phyloP scores from a whole-genome alignment of 2,113 vertebrate species.

The Scomber scombrus region DNA sequence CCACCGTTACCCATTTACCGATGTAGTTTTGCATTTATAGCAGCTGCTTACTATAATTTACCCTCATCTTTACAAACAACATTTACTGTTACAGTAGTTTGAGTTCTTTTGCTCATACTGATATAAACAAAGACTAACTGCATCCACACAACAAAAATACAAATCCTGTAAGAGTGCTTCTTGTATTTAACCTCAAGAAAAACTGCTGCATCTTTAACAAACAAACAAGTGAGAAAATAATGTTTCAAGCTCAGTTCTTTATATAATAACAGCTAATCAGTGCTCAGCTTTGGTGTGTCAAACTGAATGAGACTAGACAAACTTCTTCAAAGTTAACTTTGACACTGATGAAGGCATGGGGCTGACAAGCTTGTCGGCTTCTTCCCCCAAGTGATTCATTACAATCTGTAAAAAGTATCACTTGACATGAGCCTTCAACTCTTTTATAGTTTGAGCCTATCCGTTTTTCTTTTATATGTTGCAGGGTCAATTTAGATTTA shows the following conservation, averaged over 20 bases:
- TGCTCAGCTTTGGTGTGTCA: not conserved
- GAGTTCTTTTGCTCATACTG: not conserved
- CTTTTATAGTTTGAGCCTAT: slow-evolving; percentile 4
- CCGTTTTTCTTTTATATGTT: not conserved
- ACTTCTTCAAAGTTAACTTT: slow-evolving; percentile 19
- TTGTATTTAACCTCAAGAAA: not conserved
- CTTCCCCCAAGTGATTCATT: slow-evolving; percentile 19
- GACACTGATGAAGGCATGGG: not conserved
- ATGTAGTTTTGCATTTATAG: not conserved
- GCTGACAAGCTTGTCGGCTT: slow-evolving; percentile 18
- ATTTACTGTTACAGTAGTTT: not conserved
- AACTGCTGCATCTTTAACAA: not conserved
- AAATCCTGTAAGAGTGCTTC: not conserved
- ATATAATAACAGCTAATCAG: not conserved
- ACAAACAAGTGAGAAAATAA: not conserved
- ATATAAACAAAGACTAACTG: not conserved
- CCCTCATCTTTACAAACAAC: not conserved
- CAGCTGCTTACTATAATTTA: not conserved
- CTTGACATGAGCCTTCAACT: slow-evolving; percentile 13
- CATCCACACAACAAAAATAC: slow-evolving; percentile 11
- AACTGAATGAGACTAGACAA: slow-evolving; percentile 3
- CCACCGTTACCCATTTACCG: not conserved
- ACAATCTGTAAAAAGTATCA: not conserved
- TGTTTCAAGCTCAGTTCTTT: not conserved
- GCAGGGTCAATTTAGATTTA: not conserved